Evolutionary conservation across 1,140 invertebrate genomes (phyloP).

Genomic region (Saccostrea cuccullata): DNA sequence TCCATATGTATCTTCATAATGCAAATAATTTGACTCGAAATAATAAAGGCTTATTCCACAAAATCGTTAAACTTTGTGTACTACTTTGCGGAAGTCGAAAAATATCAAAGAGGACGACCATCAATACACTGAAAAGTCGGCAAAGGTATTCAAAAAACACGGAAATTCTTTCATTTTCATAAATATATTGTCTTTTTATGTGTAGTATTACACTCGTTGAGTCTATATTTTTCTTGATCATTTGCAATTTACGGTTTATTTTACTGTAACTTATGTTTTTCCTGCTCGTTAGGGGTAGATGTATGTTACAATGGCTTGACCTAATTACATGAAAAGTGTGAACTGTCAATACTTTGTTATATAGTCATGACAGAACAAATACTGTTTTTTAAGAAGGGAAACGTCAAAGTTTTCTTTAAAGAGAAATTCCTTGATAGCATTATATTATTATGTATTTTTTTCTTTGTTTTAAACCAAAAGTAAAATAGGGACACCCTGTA

Average conservation of each 20-base stretch:
- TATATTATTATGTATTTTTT: neutral
- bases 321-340: slow-evolving; percentile 22
- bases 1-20: neutral
- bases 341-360: slow-evolving; percentile 8
- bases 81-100: slow-evolving; percentile 24
- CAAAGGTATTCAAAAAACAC: slow-evolving; percentile 16
- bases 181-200: neutral
- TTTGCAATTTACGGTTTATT: neutral
- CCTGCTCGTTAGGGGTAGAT: neutral
- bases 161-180: slow-evolving; percentile 11
- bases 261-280: neutral
- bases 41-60: neutral
- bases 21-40: neutral
- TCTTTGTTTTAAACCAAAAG: slow-evolving; percentile 10
- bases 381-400: neutral
- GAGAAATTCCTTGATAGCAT: neutral
- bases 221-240: neutral
- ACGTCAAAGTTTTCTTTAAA: neutral
- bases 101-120: slow-evolving; percentile 6
- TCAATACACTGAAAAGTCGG: slow-evolving; percentile 18
- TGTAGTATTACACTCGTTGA: neutral
- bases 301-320: slow-evolving; percentile 9
- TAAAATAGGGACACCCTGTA: neutral
- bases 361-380: slow-evolving; percentile 1
- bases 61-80: neutral